phyloP scores from a whole-genome alignment of 2,888 invertebrate genomes.

The Drosophila lacicola region DNA sequence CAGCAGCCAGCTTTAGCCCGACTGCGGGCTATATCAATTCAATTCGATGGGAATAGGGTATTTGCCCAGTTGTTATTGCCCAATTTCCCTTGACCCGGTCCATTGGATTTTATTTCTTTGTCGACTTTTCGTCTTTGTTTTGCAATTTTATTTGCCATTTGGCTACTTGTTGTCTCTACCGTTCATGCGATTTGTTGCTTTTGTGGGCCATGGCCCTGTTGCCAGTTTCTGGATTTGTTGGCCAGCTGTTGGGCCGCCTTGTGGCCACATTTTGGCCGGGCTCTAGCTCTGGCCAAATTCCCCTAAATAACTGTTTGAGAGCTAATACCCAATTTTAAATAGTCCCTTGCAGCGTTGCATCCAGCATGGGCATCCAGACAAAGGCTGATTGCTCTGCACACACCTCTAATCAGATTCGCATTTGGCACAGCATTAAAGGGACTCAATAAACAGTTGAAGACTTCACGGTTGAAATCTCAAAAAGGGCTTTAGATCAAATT shows the following conservation, averaged over 20 bases:
- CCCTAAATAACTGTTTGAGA: slow-evolving; percentile 59
- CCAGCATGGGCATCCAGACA: slow-evolving; percentile 22
- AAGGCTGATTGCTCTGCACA: slow-evolving; percentile 38
- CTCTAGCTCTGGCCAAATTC: slow-evolving; percentile 38
- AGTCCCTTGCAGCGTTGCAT: slow-evolving; percentile 8
- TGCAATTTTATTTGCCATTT: slow-evolving; percentile 65
- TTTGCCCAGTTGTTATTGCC: slow-evolving; percentile 6
- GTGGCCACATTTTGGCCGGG: slow-evolving; percentile 65
- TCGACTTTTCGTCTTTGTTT: slow-evolving; percentile 66
- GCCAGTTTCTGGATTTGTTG: slow-evolving; percentile 38
- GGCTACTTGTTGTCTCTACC: slow-evolving; percentile 52
- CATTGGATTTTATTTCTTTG: slow-evolving; percentile 50
- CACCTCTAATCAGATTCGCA: slow-evolving; percentile 2
- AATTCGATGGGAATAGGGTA: slow-evolving; percentile 21
- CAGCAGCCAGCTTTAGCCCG: neutral
- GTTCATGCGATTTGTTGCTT: slow-evolving; percentile 58
- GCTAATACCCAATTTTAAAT: slow-evolving; percentile 43
- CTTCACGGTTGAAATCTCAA: too few relatives aligned
- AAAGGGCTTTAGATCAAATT: too few relatives aligned
- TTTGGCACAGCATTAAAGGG: neutral
- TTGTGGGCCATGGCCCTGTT: slow-evolving; percentile 36
- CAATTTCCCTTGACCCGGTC: slow-evolving; percentile 16
- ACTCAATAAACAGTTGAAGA: neutral
- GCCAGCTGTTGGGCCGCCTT: slow-evolving; percentile 70
- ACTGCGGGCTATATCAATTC: neutral